Evolutionary conservation across 2,797 vertebrate genomes (phyloP), one percentile per base, ranked within the genome.

Genomic region (Taeniopygia guttata): DNA sequence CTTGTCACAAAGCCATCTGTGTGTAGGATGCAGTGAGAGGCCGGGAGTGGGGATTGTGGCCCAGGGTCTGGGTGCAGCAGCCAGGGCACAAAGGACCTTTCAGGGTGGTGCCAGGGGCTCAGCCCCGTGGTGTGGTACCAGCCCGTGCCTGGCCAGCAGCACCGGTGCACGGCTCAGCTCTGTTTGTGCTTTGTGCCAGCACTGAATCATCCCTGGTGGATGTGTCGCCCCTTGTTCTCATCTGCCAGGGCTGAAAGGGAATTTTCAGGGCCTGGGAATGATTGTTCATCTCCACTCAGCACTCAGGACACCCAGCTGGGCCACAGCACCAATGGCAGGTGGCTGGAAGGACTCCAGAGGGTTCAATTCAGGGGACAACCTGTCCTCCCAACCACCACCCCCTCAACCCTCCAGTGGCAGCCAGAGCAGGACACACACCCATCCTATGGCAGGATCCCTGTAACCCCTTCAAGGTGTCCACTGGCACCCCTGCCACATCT

Each of bases 61-160:
- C 8, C 9, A 13, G 55, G 43, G 16, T 56, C 29, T 1, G 7
- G n/a, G 19, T 2, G 1, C 68, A 64, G 59, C 59, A 90, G 76
- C 80, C 92, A 51, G 62, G 38, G 49, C 89, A 96, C 96, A 97
- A 95, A 94, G 84, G 49, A 77, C 74, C 81, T 67, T 95, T 97
- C 91, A 96, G 45, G 51, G 45, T 1, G 16, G 43, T 36, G 14
- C 48, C 64, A 11, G 36, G 49, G 79, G 51, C 83, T 89, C 69
- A 69, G 67, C 29, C 51, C 2, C 0, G 8, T 2, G 10, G 1
- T 1, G 18, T 1, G 6, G 95, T 96, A 91, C 95, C 95, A 96
- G 94, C n/a, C 85, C 0, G 82, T 76, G 77, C 88, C 20, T 3
- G 67, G 48, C 60, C 26, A 6, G 60, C 58, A 76, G 89, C 64